Base-by-base conservation (phyloP, 2,888 invertebrate species). In the Leptogaster cylindrica region DNA sequence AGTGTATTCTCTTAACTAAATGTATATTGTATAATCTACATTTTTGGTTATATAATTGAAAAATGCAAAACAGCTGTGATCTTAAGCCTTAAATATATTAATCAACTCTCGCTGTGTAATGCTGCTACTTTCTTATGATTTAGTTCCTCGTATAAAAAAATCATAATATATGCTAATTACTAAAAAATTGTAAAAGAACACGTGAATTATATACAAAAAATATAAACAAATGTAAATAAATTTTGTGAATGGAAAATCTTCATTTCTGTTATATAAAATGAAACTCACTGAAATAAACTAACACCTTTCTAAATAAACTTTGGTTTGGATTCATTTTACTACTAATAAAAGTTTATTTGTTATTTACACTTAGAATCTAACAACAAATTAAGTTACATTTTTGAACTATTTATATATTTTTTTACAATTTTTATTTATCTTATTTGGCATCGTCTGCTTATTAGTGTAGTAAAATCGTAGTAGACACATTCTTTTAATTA, bases 31-130 rank as follows among this genome's bases (percentile, higher is more conserved):
- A 51, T 10, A 51, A 14, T 28, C 44, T 61, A 61, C 61, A 61
- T 61, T 61, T 61, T 44, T 61, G 61, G 61, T 61, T 61, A 61
- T 61, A 61, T 61, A 25, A 18, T 46, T 20, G 28, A 16, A 50
- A 10, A 50, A 28, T 16, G 28, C 25, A 16, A 61, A 61, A 61
- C 12, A 12, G 28, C 61, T 61, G 61, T 61, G 61, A 61, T 61
- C 27, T 27, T 27, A 27, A 61, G 44, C 44, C 44, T 61, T 61
- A 61, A 23, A 41, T 6, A 28, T 20, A 6, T 41, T 61, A 10
- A n/a, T 16, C 4, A 14, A 5, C 8, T 28, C 27, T 44, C 14
- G 16, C 44, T 61, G 16, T 44, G 12, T 61, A 61, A 61, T 61
- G 44, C 31, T 44, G 44, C 61, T 25, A 36, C 12, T 55, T 12